Conservation (phyloP, 2,113 vertebrate genomes). For the Strix uralensis region DNA sequence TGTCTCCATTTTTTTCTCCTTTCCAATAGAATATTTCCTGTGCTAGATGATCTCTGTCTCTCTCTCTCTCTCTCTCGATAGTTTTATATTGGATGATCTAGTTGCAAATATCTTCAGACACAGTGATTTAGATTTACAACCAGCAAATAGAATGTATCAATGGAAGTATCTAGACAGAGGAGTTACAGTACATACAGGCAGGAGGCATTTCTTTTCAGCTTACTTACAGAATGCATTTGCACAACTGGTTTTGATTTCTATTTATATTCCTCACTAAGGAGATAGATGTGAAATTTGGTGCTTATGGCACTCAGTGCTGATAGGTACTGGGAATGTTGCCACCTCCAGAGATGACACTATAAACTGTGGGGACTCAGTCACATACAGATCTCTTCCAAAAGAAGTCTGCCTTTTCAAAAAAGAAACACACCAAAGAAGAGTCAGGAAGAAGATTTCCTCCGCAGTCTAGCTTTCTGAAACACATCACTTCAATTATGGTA, state of each 20-base stretch:
- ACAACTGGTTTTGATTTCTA: constrained; percentile 31
- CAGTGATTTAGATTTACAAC: background rate
- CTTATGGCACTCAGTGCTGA: background rate
- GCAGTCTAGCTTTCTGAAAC: background rate
- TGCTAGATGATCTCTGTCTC: background rate
- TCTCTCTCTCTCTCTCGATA: background rate
- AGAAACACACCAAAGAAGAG: background rate
- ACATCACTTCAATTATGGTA: background rate
- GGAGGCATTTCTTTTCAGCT: background rate
- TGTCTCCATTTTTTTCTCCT: background rate
- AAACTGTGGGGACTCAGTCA: background rate
- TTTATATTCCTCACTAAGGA: background rate
- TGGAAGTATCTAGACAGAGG: background rate
- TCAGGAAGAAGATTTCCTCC: background rate
- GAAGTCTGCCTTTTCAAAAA: background rate
- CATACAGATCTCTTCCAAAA: background rate
- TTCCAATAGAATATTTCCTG: constrained; percentile 20
- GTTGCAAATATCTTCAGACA: background rate
- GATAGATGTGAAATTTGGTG: background rate
- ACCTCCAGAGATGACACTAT: background rate
- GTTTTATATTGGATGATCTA: background rate
- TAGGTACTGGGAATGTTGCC: background rate
- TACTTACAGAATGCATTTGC: background rate
- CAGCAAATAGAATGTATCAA: background rate
- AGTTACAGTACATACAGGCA: background rate